These are phyloP conservation scores for Spicauda simplicius DNA, from an alignment of 2,888 invertebrate genomes.

Conservation along the genomic window DNA sequence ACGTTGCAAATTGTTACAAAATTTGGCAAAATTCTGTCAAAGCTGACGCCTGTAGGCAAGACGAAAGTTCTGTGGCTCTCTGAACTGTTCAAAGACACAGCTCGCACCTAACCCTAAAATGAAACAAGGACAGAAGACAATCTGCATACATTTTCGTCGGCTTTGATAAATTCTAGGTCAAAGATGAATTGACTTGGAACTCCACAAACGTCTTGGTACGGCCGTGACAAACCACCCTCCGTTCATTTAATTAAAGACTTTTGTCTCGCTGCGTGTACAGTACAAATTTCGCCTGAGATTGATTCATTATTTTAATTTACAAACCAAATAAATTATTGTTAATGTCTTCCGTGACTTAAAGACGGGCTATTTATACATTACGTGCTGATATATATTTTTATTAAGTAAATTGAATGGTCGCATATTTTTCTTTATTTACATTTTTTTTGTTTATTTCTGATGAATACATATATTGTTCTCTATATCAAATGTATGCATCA, in stretches of 20 bases:
- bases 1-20: no score
- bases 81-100: no score
- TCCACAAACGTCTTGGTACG: slow-evolving; percentile 22
- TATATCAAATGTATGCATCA: no score
- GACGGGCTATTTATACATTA: background rate
- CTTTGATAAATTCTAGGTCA: slow-evolving; percentile 25
- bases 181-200: slow-evolving; percentile 27
- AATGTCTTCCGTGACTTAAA: background rate
- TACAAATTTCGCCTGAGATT: slow-evolving; percentile 22
- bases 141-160: background rate
- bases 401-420: no score
- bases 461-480: no score
- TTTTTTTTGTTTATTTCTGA: no score
- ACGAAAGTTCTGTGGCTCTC: no score
- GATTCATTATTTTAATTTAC: slow-evolving; percentile 12
- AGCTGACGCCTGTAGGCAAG: no score
- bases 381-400: no score
- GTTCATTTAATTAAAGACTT: slow-evolving; percentile 31
- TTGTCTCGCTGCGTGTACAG: slow-evolving; percentile 18
- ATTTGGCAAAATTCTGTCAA: no score
- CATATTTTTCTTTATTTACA: no score
- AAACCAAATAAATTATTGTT: slow-evolving; percentile 34
- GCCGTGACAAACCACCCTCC: slow-evolving; percentile 28
- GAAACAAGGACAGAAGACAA: background rate
- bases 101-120: no score